Percentiles rank a stretch among this genome's conserved stretches.
Conservation (phyloP, 1,140 invertebrate genomes). For the Octopus bimaculoides region DNA sequence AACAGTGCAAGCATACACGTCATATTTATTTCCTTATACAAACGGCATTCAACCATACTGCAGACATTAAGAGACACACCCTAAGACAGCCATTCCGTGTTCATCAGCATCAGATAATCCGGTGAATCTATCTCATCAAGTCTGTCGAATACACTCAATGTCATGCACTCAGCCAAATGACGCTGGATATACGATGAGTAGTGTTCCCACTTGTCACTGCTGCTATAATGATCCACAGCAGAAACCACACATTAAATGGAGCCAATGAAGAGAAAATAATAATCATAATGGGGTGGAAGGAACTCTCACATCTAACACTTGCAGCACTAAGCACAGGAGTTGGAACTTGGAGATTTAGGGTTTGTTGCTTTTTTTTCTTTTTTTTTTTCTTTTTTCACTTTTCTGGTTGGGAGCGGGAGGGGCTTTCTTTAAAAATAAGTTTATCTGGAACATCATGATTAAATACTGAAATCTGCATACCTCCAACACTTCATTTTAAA, state of each 20-base stretch:
- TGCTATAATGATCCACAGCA: not conserved
- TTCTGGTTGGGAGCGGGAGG: not conserved
- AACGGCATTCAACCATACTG: slow-evolving; percentile 7
- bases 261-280: slow-evolving; percentile 11
- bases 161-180: slow-evolving; percentile 10
- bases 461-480: slow-evolving; percentile 5
- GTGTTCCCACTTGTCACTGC: not conserved
- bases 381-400: not conserved
- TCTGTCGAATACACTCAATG: slow-evolving; percentile 5
- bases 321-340: slow-evolving; percentile 4
- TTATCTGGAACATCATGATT: slow-evolving; percentile 3
- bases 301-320: slow-evolving; percentile 11
- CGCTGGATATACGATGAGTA: slow-evolving; percentile 3
- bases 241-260: slow-evolving; percentile 7
- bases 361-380: not conserved
- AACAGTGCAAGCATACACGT: slow-evolving; percentile 12
- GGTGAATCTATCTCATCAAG: not conserved
- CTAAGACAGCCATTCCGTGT: slow-evolving; percentile 10
- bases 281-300: slow-evolving; percentile 10
- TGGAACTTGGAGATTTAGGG: not conserved
- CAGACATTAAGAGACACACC: slow-evolving; percentile 8
- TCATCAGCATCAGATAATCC: not conserved
- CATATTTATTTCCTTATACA: slow-evolving; percentile 16
- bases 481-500: not conserved
- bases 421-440: not conserved